Conservation (phyloP, 1,140 invertebrate species). For the Formica exsecta region DNA sequence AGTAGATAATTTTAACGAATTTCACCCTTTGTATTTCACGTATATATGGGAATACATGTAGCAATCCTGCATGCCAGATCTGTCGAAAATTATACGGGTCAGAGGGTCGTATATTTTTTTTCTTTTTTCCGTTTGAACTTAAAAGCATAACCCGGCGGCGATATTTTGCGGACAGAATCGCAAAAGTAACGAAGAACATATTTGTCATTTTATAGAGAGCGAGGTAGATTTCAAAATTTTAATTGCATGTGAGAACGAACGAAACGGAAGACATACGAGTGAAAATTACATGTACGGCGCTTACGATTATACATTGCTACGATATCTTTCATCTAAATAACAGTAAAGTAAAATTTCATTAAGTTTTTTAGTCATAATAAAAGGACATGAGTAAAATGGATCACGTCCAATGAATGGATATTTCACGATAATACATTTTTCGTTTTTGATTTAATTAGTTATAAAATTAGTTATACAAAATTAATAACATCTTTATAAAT, state of each 20-base stretch:
- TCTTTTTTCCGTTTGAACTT: slow-evolving; percentile 1
- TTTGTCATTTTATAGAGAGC: slow-evolving; percentile 10
- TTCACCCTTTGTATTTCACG: slow-evolving; percentile 5
- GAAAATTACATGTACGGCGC: neutral
- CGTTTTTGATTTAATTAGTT: neutral
- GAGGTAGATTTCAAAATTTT: slow-evolving; percentile 59
- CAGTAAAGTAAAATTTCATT: slow-evolving; percentile 7
- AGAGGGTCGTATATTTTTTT: slow-evolving; percentile 11
- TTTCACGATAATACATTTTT: slow-evolving; percentile 8
- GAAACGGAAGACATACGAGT: slow-evolving; percentile 4
- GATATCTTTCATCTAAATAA: slow-evolving; percentile 35
- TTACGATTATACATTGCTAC: slow-evolving; percentile 25
- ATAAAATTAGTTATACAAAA: neutral
- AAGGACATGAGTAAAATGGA: neutral
- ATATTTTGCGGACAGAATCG: slow-evolving; percentile 27
- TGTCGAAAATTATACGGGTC: slow-evolving; percentile 60
- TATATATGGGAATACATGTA: slow-evolving; percentile 5
- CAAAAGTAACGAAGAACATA: slow-evolving; percentile 44
- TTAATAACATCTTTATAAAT: no score
- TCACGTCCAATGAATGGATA: neutral
- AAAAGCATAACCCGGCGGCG: slow-evolving; percentile 22
- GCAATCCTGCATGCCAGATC: slow-evolving; percentile 12
- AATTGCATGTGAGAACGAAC: neutral
- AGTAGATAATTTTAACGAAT: slow-evolving; percentile 1
- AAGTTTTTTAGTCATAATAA: neutral